phyloP scores from a whole-genome alignment of 92 coral and sea anemone species.

The Palythoa heliodiscus region DNA sequence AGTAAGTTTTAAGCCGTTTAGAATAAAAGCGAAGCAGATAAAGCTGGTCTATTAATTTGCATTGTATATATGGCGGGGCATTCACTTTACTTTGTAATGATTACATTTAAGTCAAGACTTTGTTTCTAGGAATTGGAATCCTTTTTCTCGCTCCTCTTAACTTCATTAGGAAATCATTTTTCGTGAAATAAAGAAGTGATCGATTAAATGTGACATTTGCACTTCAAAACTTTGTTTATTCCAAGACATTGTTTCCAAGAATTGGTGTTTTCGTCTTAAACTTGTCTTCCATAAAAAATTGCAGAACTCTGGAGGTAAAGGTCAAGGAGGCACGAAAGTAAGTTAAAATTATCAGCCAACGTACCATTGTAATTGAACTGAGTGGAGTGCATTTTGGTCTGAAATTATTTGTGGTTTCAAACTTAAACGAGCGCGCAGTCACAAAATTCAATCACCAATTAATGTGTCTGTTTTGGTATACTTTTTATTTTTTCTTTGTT shows the following conservation, averaged over 20 bases:
- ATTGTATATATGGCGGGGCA: no score
- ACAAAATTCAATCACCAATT: no score
- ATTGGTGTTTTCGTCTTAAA: conserved; percentile 31
- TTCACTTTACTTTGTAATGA: not conserved
- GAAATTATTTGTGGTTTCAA: no score
- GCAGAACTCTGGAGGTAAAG: conserved; percentile 45
- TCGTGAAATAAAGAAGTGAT: not conserved
- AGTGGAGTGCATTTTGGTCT: no score
- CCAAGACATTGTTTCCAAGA: conserved; percentile 31
- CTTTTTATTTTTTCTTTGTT: no score
- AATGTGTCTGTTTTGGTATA: no score
- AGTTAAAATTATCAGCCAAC: conserved; percentile 2
- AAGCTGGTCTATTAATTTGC: no score
- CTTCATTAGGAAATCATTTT: not conserved
- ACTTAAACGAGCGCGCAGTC: no score
- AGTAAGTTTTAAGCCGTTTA: no score
- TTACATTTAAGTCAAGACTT: not conserved
- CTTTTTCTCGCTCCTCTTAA: not conserved
- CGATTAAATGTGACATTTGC: not conserved
- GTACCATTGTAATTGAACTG: not conserved
- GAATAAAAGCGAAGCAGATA: no score
- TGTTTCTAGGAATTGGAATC: not conserved
- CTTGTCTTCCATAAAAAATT: conserved; percentile 34
- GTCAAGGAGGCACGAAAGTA: conserved; percentile 45
- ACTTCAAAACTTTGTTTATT: not conserved